phyloP scores from a whole-genome alignment of 1,140 invertebrate species.

The Drosophila saltans region DNA sequence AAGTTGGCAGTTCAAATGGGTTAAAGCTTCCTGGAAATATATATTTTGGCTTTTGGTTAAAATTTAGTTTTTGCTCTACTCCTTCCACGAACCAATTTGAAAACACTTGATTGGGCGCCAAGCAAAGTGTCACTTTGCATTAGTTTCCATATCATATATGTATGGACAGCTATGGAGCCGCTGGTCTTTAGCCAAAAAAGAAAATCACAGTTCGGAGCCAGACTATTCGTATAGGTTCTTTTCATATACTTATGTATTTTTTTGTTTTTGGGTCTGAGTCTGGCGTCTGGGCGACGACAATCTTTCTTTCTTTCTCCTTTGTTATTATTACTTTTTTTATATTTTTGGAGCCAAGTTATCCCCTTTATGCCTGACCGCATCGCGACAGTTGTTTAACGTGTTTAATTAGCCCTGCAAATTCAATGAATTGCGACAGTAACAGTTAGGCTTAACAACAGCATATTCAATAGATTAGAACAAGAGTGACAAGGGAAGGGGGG shows the following conservation, averaged over 20 bases:
- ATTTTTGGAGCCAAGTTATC: constrained; percentile 69
- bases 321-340: constrained; percentile 15
- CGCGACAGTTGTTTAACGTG: constrained; percentile 80
- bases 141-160: constrained; percentile 50
- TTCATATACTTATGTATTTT: background rate
- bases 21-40: constrained; percentile 68
- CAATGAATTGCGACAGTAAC: constrained; percentile 81
- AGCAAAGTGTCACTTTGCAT: constrained; percentile 69
- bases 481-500: background rate
- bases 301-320: constrained; percentile 33
- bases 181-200: constrained; percentile 75
- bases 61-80: background rate
- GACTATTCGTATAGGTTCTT: constrained; percentile 39
- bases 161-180: constrained; percentile 77
- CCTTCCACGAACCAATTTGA: constrained; percentile 76
- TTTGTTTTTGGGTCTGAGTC: constrained; percentile 29
- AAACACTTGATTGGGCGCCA: constrained; percentile 83
- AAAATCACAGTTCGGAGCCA: constrained; percentile 50
- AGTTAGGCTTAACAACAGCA: constrained; percentile 72
- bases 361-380: constrained; percentile 71
- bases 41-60: constrained; percentile 22
- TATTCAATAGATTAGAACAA: constrained; percentile 15
- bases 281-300: constrained; percentile 66
- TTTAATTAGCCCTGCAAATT: constrained; percentile 81
- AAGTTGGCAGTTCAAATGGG: constrained; percentile 16